Evolutionary conservation across 2,888 invertebrate genomes (phyloP).

Genomic region (Elysia crispata): DNA sequence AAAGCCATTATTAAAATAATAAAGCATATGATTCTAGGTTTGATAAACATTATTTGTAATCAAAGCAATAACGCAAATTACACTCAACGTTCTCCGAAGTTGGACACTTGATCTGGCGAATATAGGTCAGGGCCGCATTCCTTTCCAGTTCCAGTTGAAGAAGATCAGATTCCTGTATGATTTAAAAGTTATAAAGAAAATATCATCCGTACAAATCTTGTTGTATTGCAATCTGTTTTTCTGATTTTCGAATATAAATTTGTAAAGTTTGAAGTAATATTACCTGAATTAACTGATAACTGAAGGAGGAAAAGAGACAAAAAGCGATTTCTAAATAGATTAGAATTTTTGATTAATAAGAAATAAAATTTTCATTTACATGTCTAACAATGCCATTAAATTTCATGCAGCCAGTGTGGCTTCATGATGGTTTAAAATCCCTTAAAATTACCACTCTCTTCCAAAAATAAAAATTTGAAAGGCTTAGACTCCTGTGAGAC

Average conservation of each 20-base stretch:
- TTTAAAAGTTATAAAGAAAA: neutral
- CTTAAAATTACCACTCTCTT: too few relatives aligned
- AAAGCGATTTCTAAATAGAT: neutral
- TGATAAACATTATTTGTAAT: neutral
- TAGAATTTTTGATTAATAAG: too few relatives aligned
- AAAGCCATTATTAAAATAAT: too few relatives aligned
- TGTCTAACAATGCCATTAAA: too few relatives aligned
- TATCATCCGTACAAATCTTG: neutral
- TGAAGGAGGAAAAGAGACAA: conserved; percentile 11
- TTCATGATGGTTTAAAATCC: too few relatives aligned
- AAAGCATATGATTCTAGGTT: too few relatives aligned
- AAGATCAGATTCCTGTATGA: conserved; percentile 23
- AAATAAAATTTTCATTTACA: too few relatives aligned
- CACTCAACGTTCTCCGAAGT: neutral
- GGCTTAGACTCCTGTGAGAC: too few relatives aligned
- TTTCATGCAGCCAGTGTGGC: too few relatives aligned
- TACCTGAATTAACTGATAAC: neutral
- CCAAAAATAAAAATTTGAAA: too few relatives aligned
- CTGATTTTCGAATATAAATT: too few relatives aligned
- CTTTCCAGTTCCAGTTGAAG: conserved; percentile 35
- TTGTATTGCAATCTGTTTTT: too few relatives aligned
- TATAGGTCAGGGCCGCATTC: conserved; percentile 30
- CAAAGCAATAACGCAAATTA: neutral
- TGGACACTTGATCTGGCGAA: conserved; percentile 21
- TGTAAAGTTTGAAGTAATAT: neutral